phyloP scores from a whole-genome alignment of 2,888 invertebrate genomes.

The Pyrgus malvae region DNA sequence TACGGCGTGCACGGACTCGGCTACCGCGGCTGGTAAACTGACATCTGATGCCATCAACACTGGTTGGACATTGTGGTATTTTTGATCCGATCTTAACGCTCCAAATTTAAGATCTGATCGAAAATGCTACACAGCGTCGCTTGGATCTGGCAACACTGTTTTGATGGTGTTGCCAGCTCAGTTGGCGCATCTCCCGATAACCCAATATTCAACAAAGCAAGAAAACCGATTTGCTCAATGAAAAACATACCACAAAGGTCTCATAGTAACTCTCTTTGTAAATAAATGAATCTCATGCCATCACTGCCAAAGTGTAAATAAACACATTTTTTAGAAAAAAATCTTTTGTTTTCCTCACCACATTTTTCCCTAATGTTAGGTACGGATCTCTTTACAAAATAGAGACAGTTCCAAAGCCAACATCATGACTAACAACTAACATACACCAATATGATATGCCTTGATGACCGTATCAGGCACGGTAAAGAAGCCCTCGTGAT shows the following conservation, averaged over 20 bases:
- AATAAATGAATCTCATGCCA: slow-evolving; percentile 69
- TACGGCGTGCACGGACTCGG: slow-evolving; percentile 38
- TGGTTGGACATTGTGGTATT: slow-evolving; percentile 1
- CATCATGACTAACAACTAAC: too few species aligned
- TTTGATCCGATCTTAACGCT: slow-evolving; percentile 6
- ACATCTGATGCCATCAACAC: not conserved
- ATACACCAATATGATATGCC: too few species aligned
- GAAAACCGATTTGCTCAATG: slow-evolving; percentile 57
- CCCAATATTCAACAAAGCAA: slow-evolving; percentile 34
- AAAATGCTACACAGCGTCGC: slow-evolving; percentile 10
- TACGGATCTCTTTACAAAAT: too few species aligned
- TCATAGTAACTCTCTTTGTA: slow-evolving; percentile 81
- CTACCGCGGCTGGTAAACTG: slow-evolving; percentile 62
- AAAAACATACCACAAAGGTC: slow-evolving; percentile 55
- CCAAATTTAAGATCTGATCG: slow-evolving; percentile 9
- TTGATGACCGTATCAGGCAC: too few species aligned
- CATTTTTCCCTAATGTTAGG: too few species aligned
- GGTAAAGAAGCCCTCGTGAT: too few species aligned
- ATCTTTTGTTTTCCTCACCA: not conserved
- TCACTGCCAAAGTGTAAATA: slow-evolving; percentile 82
- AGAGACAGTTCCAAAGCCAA: too few species aligned
- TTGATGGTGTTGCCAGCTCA: slow-evolving; percentile 19
- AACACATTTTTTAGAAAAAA: slow-evolving; percentile 59
- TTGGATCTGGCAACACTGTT: slow-evolving; percentile 23
- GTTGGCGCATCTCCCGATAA: slow-evolving; percentile 26